These are phyloP conservation scores for Carpatolechia fugitivella DNA, from an alignment of 2,888 invertebrate genomes.

Conservation along the genomic window DNA sequence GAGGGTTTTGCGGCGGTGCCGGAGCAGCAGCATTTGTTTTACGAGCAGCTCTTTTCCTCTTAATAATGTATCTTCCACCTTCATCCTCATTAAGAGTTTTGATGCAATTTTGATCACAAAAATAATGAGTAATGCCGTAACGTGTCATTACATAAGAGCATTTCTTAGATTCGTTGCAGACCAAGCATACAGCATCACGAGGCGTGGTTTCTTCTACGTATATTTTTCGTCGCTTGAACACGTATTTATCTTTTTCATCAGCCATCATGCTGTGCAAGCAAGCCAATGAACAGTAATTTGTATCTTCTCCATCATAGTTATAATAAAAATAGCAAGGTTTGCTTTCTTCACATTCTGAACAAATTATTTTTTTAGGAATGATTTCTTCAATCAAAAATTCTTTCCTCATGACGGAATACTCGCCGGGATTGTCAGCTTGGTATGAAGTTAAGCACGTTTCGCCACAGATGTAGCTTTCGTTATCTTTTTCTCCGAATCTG, in stretches of 20 bases:
- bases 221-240: slow-evolving; percentile 73
- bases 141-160: slow-evolving; percentile 70
- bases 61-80: slow-evolving; percentile 58
- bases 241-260: slow-evolving; percentile 76
- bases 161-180: slow-evolving; percentile 68
- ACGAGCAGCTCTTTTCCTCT: slow-evolving; percentile 38
- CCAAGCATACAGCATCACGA: slow-evolving; percentile 57
- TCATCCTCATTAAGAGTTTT: slow-evolving; percentile 66
- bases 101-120: slow-evolving; percentile 81
- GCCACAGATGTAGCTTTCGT: slow-evolving; percentile 63
- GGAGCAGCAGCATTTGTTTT: slow-evolving; percentile 17
- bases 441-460: slow-evolving; percentile 70
- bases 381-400: slow-evolving; percentile 69
- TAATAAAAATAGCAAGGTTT: slow-evolving; percentile 69
- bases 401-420: slow-evolving; percentile 48
- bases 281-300: slow-evolving; percentile 74
- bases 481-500: slow-evolving; percentile 47
- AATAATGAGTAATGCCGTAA: slow-evolving; percentile 67
- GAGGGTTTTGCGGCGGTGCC: slow-evolving; percentile 37
- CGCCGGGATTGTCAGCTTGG: slow-evolving; percentile 53
- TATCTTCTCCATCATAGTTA: slow-evolving; percentile 66
- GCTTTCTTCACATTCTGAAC: slow-evolving; percentile 66
- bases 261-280: slow-evolving; percentile 78
- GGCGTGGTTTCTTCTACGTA: slow-evolving; percentile 58
- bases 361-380: slow-evolving; percentile 42